Percentiles rank a stretch among this genome's conserved stretches.
Conservation (phyloP, 2,888 invertebrate species). For the Tenthredo livida region DNA sequence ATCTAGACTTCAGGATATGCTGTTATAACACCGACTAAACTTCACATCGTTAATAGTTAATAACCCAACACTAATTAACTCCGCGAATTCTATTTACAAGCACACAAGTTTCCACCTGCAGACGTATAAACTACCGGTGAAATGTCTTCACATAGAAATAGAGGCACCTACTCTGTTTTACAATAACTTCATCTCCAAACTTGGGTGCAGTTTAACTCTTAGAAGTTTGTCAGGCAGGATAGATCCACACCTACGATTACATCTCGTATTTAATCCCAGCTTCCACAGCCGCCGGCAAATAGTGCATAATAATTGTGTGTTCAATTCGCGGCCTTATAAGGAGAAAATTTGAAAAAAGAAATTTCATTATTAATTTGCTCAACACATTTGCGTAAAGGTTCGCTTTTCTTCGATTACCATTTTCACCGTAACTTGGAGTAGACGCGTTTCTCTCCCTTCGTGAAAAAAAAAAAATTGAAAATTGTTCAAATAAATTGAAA, state of each 20-base stretch:
- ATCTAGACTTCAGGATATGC: neutral
- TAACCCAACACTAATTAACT: slow-evolving; percentile 25
- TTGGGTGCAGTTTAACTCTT: neutral
- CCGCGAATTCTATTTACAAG: neutral
- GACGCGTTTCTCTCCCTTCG: no score
- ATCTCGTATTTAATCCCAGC: neutral
- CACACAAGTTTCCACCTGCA: neutral
- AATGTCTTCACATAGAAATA: neutral
- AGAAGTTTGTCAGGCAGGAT: neutral
- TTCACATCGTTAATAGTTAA: slow-evolving; percentile 29
- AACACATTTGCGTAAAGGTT: neutral
- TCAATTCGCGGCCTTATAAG: neutral
- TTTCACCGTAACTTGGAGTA: no score
- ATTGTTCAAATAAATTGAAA: no score
- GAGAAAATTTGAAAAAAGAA: neutral
- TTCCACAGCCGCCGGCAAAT: neutral
- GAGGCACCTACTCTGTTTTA: slow-evolving; percentile 10
- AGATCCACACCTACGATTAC: neutral
- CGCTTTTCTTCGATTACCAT: no score
- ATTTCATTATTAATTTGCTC: neutral
- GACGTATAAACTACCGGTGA: neutral
- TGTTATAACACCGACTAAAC: neutral
- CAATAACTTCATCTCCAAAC: slow-evolving; percentile 17
- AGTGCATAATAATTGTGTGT: neutral
- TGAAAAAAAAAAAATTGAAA: no score